Evolutionary conservation across 2,888 invertebrate genomes (phyloP).

Genomic region (Labia minor): DNA sequence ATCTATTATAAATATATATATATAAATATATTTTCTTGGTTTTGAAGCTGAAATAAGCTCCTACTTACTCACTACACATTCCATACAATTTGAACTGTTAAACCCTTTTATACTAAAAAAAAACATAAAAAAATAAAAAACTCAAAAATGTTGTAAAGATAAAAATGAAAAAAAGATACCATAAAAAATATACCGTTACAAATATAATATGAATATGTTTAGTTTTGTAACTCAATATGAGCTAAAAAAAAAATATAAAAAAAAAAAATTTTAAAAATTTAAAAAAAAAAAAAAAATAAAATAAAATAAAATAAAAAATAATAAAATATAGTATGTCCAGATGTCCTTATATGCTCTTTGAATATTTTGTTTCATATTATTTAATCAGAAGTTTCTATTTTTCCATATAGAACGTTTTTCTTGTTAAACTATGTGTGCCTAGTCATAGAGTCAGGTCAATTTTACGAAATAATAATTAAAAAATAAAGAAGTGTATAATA

Average conservation of each 20-base stretch:
- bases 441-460: slow-evolving; percentile 49
- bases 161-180: slow-evolving; percentile 28
- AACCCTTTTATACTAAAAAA: slow-evolving; percentile 38
- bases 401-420: slow-evolving; percentile 44
- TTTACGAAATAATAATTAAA: slow-evolving; percentile 35
- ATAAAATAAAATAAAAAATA: slow-evolving; percentile 23
- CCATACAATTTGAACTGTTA: slow-evolving; percentile 33
- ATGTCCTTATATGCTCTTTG: slow-evolving; percentile 30
- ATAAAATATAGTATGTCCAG: slow-evolving; percentile 27
- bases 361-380: slow-evolving; percentile 36
- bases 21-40: not conserved
- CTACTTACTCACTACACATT: slow-evolving; percentile 22
- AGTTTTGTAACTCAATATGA: slow-evolving; percentile 28
- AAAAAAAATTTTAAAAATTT: no score
- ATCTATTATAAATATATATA: no score
- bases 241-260: slow-evolving; percentile 26
- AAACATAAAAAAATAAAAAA: no score
- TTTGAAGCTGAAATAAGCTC: slow-evolving; percentile 13
- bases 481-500: slow-evolving; percentile 25
- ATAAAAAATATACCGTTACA: slow-evolving; percentile 35
- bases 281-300: no score
- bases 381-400: slow-evolving; percentile 43
- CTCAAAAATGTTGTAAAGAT: slow-evolving; percentile 42
- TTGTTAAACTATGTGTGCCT: slow-evolving; percentile 55
- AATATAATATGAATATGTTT: slow-evolving; percentile 28